Evolutionary conservation across 2,888 invertebrate genomes (phyloP).

Genomic region (Scelioninae gen. 1): DNA sequence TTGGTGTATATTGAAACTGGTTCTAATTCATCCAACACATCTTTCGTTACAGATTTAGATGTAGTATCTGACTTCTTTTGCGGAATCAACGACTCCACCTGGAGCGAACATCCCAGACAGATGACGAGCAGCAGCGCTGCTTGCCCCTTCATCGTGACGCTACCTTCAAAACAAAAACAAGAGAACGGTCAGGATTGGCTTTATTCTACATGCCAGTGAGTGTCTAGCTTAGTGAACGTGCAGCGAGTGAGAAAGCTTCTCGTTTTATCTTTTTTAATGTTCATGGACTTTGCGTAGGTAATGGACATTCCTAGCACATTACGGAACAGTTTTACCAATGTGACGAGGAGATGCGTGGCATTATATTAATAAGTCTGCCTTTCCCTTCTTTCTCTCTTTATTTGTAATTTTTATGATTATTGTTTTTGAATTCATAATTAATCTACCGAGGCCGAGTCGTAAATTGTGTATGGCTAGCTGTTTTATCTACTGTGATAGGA

Average conservation of each 20-base stretch:
- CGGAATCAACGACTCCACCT: constrained; percentile 7
- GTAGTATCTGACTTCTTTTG: neutral
- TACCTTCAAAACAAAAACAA: constrained; percentile 70
- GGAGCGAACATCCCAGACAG: constrained; percentile 63
- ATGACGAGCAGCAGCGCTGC: constrained; percentile 78
- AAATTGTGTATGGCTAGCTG: constrained; percentile 7
- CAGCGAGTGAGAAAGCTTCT: too few species aligned
- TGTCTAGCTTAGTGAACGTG: too few species aligned
- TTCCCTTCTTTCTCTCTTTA: neutral
- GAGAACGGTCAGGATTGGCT: constrained; percentile 29
- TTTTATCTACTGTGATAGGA: neutral
- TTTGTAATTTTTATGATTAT: neutral
- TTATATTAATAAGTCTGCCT: too few species aligned
- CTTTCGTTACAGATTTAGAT: neutral
- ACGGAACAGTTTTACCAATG: too few species aligned
- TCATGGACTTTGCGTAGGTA: too few species aligned
- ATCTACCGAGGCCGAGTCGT: neutral
- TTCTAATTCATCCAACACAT: constrained; percentile 23
- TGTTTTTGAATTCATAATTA: constrained; percentile 16
- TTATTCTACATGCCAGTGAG: constrained; percentile 53
- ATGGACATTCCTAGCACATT: too few species aligned
- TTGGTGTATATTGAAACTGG: constrained; percentile 64
- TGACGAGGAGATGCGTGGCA: too few species aligned
- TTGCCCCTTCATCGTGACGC: constrained; percentile 76
- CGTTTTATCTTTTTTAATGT: too few species aligned